Evolutionary conservation across 1,140 invertebrate genomes (phyloP), one percentile per base, ranked within the genome.

Genomic region (Sipha flava): DNA sequence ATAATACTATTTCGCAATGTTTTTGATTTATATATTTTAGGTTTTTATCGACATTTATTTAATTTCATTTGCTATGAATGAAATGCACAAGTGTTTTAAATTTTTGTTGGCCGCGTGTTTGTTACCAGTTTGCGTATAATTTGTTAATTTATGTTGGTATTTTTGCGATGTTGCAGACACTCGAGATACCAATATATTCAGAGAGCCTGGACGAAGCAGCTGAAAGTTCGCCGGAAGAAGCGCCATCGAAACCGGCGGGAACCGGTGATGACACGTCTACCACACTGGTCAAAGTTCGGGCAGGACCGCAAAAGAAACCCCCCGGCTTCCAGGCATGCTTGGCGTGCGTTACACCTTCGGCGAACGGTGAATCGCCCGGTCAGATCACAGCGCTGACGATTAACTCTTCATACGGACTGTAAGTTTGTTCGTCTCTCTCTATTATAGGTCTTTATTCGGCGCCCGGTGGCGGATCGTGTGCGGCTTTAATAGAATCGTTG

Each of bases 401-500:
- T 84, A 98, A 98, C 87, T 97, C 97, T 82, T 94, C 94, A 34
- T 98, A 97, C 87, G 96, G 96, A 85, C 88, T 99, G 95, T 98
- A 89, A 94, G 94, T 93, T 81, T 54, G 0, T 43, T 9, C 0
- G 23, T n/a, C 12, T 10, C 31, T 4, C 3, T 64, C 23, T 57
- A 31, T 59, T n/a, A n/a, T n/a, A n/a, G n/a, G n/a, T n/a, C n/a
- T n/a, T n/a, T n/a, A n/a, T n/a, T n/a, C n/a, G n/a, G n/a, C n/a
- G n/a, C n/a, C n/a, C n/a, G n/a, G n/a, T n/a, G n/a, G n/a, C n/a
- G n/a, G n/a, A n/a, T n/a, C n/a, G n/a, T n/a, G n/a, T n/a, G n/a
- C n/a, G n/a, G n/a, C n/a, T n/a, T n/a, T n/a, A n/a, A n/a, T n/a
- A n/a, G n/a, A n/a, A n/a, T n/a, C n/a, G n/a, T n/a, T n/a, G n/a